These are phyloP conservation scores for Venturia canescens DNA, from an alignment of 1,140 invertebrate species.

Conservation along the genomic window DNA sequence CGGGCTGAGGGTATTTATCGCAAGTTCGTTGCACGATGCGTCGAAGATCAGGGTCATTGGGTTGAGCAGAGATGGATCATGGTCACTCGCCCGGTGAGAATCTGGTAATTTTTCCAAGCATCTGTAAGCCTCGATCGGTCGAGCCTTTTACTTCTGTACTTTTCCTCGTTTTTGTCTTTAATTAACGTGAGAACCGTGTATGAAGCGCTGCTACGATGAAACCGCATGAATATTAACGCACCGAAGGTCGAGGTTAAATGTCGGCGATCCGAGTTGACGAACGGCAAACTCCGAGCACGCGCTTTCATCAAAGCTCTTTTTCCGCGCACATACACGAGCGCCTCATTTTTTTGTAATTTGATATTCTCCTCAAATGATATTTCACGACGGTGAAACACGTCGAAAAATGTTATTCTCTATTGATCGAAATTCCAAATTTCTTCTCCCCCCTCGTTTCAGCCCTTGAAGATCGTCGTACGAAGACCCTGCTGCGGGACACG, in stretches of 20 bases:
- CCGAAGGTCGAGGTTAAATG: constrained; percentile 35
- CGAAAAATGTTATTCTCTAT: not conserved
- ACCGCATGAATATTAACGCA: constrained; percentile 29
- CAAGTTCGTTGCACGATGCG: constrained; percentile 36
- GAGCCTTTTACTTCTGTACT: not conserved
- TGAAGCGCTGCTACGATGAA: not conserved
- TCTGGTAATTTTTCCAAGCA: constrained; percentile 54
- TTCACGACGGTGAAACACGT: not conserved
- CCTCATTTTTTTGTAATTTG: not conserved
- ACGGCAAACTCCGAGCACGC: not conserved
- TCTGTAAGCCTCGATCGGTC: not conserved
- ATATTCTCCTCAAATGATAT: not conserved
- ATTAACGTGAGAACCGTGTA: constrained; percentile 14
- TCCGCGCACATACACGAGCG: not conserved
- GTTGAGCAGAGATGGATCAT: constrained; percentile 55
- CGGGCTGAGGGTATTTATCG: constrained; percentile 14
- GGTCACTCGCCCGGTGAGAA: constrained; percentile 56
- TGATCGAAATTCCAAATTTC: constrained; percentile 1
- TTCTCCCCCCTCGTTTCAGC: constrained; percentile 51
- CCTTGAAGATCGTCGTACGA: constrained; percentile 58
- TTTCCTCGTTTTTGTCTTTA: not conserved
- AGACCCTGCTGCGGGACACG: constrained; percentile 57
- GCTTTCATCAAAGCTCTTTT: not conserved
- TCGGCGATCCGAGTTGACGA: constrained; percentile 39
- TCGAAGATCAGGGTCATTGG: constrained; percentile 36